A percentile compares a stretch with the other conserved stretches of the same genome.
These are phyloP conservation scores for Bothrops jararaca DNA, from an alignment of 2,113 vertebrate species.

Conservation along the genomic window DNA sequence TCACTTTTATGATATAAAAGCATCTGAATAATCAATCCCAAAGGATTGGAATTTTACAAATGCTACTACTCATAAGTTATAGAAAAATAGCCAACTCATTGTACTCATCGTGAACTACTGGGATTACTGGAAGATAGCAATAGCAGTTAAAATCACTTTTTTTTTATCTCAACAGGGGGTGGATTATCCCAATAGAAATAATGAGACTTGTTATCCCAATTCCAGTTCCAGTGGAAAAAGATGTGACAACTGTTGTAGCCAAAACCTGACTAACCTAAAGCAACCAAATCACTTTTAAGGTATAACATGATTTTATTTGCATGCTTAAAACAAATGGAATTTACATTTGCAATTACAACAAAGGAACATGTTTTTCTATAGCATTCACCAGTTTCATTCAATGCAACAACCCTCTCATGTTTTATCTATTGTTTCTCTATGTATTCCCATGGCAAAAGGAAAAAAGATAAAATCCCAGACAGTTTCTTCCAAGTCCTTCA, in stretches of 20 bases:
- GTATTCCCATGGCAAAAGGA: background rate
- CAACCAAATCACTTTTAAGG: background rate
- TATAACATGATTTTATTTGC: background rate
- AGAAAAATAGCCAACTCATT: background rate
- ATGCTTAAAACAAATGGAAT: background rate
- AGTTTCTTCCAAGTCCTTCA: background rate
- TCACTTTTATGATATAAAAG: background rate
- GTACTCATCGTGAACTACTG: background rate
- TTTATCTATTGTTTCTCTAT: background rate
- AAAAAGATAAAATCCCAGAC: background rate
- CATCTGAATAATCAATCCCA: background rate
- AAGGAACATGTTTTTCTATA: background rate
- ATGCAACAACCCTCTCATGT: background rate
- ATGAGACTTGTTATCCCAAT: background rate
- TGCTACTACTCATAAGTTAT: background rate
- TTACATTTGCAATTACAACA: background rate
- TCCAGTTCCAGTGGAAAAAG: background rate
- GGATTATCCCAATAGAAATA: background rate
- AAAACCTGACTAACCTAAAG: background rate
- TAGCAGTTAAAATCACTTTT: background rate
- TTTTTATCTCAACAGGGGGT: background rate
- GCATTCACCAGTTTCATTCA: background rate
- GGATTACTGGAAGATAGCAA: background rate
- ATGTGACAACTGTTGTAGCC: background rate
- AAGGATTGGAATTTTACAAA: background rate